Conservation (phyloP, 2,888 invertebrate genomes). For the Megalurothrips usitatus region DNA sequence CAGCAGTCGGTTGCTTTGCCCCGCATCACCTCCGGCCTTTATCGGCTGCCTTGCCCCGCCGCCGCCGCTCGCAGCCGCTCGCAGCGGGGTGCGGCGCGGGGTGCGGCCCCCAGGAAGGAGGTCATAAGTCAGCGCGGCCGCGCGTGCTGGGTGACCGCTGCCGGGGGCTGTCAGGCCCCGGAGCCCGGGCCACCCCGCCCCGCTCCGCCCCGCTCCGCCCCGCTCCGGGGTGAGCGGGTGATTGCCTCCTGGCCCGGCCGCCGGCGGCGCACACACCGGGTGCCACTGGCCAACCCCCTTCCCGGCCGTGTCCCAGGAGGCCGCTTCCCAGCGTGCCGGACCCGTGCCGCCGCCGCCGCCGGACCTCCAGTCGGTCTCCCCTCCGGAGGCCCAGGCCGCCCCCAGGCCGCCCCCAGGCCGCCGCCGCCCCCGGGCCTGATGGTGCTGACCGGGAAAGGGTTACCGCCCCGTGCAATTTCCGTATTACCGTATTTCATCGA, state of each 20-base stretch:
- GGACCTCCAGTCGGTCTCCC: not conserved
- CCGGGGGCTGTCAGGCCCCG: not conserved
- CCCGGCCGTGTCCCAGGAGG: not conserved
- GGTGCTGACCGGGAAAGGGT: slow-evolving; percentile 5
- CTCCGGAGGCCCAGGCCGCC: not conserved
- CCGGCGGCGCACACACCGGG: no score
- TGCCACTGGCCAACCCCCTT: no score
- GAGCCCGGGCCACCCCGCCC: not conserved
- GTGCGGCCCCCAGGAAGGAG: not conserved
- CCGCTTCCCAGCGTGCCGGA: not conserved
- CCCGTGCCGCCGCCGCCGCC: no score
- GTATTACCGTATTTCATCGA: slow-evolving; percentile 25
- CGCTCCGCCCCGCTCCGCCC: not conserved
- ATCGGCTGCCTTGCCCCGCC: not conserved
- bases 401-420: not conserved
- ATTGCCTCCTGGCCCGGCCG: no score
- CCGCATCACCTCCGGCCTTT: not conserved
- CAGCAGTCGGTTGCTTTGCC: not conserved
- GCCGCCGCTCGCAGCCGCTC: no score
- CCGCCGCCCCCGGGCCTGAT: not conserved
- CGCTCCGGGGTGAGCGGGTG: no score
- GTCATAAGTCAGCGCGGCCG: slow-evolving; percentile 22
- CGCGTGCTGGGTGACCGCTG: not conserved
- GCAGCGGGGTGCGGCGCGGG: not conserved
- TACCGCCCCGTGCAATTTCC: slow-evolving; percentile 19